A percentile compares a stretch with the other conserved stretches of the same genome.
Evolutionary conservation across 2,113 vertebrate genomes (phyloP).

Genomic region (Eubucco bourcierii): DNA sequence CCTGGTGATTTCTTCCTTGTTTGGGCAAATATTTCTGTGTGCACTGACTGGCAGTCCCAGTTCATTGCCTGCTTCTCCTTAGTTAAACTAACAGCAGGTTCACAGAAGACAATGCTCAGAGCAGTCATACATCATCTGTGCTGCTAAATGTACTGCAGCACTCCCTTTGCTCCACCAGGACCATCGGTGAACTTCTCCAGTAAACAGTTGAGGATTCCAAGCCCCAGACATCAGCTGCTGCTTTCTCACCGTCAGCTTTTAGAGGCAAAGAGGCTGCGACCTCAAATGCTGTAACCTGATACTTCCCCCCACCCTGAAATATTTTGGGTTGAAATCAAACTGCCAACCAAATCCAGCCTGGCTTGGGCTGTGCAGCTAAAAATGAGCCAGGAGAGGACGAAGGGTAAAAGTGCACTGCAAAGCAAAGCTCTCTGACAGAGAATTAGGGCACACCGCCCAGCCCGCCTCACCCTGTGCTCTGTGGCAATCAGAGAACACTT

Average conservation of each 20-base stretch:
- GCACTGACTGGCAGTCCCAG: accelerated
- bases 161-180: not conserved
- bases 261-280: not conserved
- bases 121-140: not conserved
- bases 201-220: not conserved
- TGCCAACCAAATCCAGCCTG: not conserved
- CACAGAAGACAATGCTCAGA: not conserved
- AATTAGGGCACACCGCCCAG: accelerated
- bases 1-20: not conserved
- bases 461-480: too few species aligned
- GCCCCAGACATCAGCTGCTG: not conserved
- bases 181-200: not conserved
- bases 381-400: not conserved
- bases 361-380: not conserved
- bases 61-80: not conserved
- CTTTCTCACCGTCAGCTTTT: not conserved
- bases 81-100: not conserved
- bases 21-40: not conserved
- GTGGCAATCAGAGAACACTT: too few species aligned
- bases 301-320: not conserved
- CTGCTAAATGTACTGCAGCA: not conserved
- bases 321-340: not conserved
- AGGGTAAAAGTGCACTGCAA: too few species aligned
- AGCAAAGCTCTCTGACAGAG: not conserved
- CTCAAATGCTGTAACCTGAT: not conserved